Evolutionary conservation across 1,140 invertebrate genomes (phyloP), one percentile per base, ranked within the genome.

Genomic region (Anastrepha obliqua): DNA sequence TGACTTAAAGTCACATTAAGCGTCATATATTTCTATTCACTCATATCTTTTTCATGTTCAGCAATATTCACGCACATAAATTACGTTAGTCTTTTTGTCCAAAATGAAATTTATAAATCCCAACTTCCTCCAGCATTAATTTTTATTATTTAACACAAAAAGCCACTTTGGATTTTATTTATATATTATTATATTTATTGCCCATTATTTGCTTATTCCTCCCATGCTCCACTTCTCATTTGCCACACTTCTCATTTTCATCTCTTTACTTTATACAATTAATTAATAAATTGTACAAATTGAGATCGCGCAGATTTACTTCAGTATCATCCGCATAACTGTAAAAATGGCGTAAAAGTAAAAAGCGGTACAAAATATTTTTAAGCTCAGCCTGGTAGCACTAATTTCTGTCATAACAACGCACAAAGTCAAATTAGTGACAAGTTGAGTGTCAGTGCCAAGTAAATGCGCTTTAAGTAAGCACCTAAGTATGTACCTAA

Each of bases 401-500:
- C 74, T 81, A 81, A 81, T 58, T 58, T 81, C n/a, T 58, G 44
- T 81, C 44, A 81, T 29, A 81, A 51, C 42, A 81, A 44, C 42
- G 42, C 13, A 74, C 42, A 74, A 74, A 51, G 44, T 47, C 74
- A 55, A 44, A 55, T 29, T n/a, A 81, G 74, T 81, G 74, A 81
- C 74, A 81, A 55, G 74, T 81, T 81, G 74, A 81, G 74, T 81
- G 74, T 81, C 74, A 81, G 47, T 55, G 74, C 74, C 74, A 81
- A 55, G 74, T 7, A 55, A 29, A 55, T 81, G 42, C 47, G 20
- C 74, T 55, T 58, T 55, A 51, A 44, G 11, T 51, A 51, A 55
- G 74, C 55, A 81, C 17, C 51, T 81, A 55, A n/a, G 47, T 81
- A 81, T 20, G 47, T 81, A 42, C n/a, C 29, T 81, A 58, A 55